Evolutionary conservation across 2,888 invertebrate species (phyloP).

Genomic region (Anagyrus pseudococci): DNA sequence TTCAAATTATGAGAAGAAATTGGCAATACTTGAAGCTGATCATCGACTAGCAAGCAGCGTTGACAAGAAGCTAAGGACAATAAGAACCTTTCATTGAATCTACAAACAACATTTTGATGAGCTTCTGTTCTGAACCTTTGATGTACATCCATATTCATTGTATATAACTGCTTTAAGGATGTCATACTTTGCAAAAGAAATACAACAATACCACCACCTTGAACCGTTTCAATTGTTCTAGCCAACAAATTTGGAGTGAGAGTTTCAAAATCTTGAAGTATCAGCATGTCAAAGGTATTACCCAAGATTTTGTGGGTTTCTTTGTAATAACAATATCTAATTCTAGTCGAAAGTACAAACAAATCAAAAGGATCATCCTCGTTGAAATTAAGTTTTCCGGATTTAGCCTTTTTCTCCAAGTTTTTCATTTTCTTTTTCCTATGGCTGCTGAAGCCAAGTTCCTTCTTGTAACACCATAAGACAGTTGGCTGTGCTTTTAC

Average conservation of each 20-base stretch:
- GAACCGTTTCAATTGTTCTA: slow-evolving; percentile 96
- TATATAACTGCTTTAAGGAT: slow-evolving; percentile 92
- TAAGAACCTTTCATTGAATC: slow-evolving; percentile 97
- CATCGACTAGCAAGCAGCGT: slow-evolving; percentile 92
- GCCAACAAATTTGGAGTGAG: slow-evolving; percentile 96
- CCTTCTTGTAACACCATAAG: slow-evolving; percentile 98
- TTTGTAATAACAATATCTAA: slow-evolving; percentile 95
- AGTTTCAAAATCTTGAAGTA: slow-evolving; percentile 97
- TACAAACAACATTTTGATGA: slow-evolving; percentile 86
- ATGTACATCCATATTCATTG: slow-evolving; percentile 99
- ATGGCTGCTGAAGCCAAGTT: slow-evolving; percentile 72
- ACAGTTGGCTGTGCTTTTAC: slow-evolving; percentile 93
- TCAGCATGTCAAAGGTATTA: slow-evolving; percentile 95
- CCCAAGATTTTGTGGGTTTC: slow-evolving; percentile 98
- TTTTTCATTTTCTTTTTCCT: slow-evolving; percentile 91
- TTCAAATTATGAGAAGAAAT: slow-evolving; percentile 87
- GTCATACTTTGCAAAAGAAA: slow-evolving; percentile 84
- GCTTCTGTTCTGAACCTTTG: slow-evolving; percentile 94
- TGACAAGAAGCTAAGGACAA: slow-evolving; percentile 87
- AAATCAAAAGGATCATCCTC: slow-evolving; percentile 97
- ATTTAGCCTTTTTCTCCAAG: slow-evolving; percentile 81
- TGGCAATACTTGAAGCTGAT: slow-evolving; percentile 89
- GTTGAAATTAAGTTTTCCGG: slow-evolving; percentile 86
- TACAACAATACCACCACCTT: slow-evolving; percentile 94
- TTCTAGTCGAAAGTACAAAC: slow-evolving; percentile 94